Conservation (phyloP, 2,888 invertebrate genomes). For the Hofmannophila pseudospretella region DNA sequence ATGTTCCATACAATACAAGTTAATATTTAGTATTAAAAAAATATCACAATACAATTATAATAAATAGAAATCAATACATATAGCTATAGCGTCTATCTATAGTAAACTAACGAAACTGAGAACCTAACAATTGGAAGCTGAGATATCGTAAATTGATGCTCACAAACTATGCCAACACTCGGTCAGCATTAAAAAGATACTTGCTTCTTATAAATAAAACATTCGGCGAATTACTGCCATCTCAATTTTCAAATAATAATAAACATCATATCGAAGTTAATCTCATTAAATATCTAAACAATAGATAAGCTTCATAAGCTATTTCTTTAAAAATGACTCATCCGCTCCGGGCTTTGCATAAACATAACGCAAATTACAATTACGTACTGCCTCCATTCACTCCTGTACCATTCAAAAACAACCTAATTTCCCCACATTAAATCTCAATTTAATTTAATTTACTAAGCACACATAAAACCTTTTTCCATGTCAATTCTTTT, state of each 20-base stretch:
- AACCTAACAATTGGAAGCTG: too few species aligned
- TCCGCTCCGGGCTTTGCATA: slow-evolving; percentile 38
- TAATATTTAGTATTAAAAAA: too few species aligned
- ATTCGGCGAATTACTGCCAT: too few species aligned
- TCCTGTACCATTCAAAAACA: slow-evolving; percentile 18
- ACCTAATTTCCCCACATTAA: slow-evolving; percentile 16
- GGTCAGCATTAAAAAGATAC: too few species aligned
- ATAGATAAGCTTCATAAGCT: slow-evolving; percentile 39
- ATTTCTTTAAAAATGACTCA: slow-evolving; percentile 64
- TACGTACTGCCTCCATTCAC: slow-evolving; percentile 21
- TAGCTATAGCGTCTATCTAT: too few species aligned
- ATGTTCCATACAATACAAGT: too few species aligned
- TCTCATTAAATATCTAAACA: slow-evolving; percentile 47
- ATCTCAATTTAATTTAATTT: slow-evolving; percentile 11
- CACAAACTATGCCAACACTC: too few species aligned
- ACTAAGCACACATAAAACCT: slow-evolving; percentile 2
- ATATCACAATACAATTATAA: too few species aligned
- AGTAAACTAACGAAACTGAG: too few species aligned
- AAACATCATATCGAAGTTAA: slow-evolving; percentile 23
- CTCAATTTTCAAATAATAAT: slow-evolving; percentile 41
- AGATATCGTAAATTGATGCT: too few species aligned
- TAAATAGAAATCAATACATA: too few species aligned
- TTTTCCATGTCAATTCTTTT: slow-evolving; percentile 3
- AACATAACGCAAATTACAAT: slow-evolving; percentile 43
- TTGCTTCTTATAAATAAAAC: too few species aligned